phyloP scores from a whole-genome alignment of 2,797 vertebrate genomes.

The Stomatorhinus walkeri region DNA sequence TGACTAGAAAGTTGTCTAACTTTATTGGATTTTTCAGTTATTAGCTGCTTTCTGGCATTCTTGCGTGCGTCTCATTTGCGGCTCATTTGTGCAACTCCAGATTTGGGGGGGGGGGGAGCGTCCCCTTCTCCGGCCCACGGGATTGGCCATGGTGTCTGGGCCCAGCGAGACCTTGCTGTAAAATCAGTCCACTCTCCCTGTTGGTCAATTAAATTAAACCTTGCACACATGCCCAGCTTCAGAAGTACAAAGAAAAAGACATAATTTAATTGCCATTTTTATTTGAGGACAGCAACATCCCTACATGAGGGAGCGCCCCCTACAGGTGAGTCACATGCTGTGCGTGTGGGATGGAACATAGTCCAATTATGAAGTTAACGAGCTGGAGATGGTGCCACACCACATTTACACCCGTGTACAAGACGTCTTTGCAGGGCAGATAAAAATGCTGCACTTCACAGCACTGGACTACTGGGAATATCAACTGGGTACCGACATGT shows the following conservation, averaged over 20 bases:
- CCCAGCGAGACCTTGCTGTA: neutral
- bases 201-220: slow-evolving; percentile 11
- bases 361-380: neutral
- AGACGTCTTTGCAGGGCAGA: neutral
- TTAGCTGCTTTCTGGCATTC: slow-evolving; percentile 6
- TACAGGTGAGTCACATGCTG: neutral
- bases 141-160: neutral
- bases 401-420: neutral
- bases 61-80: neutral
- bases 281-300: neutral
- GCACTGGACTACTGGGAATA: neutral
- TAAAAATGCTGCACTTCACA: neutral
- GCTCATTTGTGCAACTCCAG: neutral
- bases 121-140: neutral
- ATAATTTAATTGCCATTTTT: neutral
- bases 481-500: neutral
- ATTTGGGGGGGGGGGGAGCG: neutral
- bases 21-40: slow-evolving; percentile 8
- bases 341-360: neutral
- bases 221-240: neutral
- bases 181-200: neutral
- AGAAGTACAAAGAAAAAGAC: neutral
- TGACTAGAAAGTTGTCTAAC: slow-evolving; percentile 10
- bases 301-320: neutral
- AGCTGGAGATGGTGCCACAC: neutral